Evolutionary conservation across 2,888 invertebrate species (phyloP), one percentile per base, ranked within the genome.

Genomic region (Theretra japonica): DNA sequence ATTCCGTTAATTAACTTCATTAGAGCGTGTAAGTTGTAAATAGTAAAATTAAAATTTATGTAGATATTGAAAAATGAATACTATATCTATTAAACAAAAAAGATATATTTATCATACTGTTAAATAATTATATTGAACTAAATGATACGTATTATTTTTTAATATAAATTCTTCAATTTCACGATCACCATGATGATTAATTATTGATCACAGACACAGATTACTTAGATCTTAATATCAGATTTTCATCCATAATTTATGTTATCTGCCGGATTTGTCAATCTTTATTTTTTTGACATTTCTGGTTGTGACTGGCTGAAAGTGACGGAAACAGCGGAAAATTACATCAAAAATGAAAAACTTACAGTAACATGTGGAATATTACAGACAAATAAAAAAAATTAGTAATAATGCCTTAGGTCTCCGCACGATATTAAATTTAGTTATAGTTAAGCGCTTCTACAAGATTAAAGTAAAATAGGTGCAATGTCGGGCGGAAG

Each of bases 401-500:
- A 60, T 25, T 53, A 56, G 21, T 23, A 53, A 70, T 33, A 65
- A 65, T 56, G 56, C 6, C 28, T 41, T 11, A 65, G 23, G 48
- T 23, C 17, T 48, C 23, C 17, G 23, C 23, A 48, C 17, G 11
- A 65, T 41, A 65, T 17, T 41, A 41, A 17, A 48, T 23, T 23
- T 6, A 17, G 41, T 23, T 48, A 65, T 41, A 4, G 48, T 5
- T 65, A 17, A 23, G 23, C 48, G 19, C 4, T 19, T 19, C 21
- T 23, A 48, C 41, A 48, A 23, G 25, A 62, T 23, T 48, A 21
- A 60, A 62, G 53, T 57, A 17, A 41, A 23, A 71, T 15, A 69
- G n/a, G 15, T 56, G 69, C 70, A 68, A 72, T 77, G 75, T 73
- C 76, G 41, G 73, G 72, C 30, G 57, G 74, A 53, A 77, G 77